These are phyloP conservation scores for Globodera ellingtonae DNA, from an alignment of 1,140 invertebrate species.

Conservation along the genomic window DNA sequence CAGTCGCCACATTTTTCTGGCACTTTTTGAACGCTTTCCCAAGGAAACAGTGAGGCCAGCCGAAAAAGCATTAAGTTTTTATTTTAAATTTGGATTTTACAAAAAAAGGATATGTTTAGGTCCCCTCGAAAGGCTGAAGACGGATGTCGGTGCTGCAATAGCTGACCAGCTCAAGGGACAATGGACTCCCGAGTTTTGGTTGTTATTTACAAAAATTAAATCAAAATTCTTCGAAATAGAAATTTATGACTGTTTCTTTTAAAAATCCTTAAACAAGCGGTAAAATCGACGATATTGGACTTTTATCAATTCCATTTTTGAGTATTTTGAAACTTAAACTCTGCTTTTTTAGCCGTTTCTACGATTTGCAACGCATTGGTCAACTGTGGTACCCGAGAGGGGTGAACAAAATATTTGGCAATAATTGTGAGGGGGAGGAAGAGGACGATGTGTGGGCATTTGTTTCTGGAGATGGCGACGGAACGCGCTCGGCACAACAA, in stretches of 20 bases:
- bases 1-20: slow-evolving; percentile 32
- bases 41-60: slow-evolving; percentile 28
- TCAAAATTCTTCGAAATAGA: background rate
- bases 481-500: background rate
- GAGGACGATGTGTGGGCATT: background rate
- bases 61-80: slow-evolving; percentile 32
- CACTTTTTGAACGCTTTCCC: slow-evolving; percentile 35
- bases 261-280: background rate
- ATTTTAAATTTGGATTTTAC: slow-evolving; percentile 8
- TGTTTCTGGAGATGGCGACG: background rate
- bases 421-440: background rate
- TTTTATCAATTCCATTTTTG: too few relatives aligned
- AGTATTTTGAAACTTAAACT: too few relatives aligned
- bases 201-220: background rate
- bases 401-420: background rate
- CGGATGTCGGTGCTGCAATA: slow-evolving; percentile 28
- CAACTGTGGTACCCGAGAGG: slow-evolving; percentile 15
- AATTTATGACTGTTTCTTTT: background rate
- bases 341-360: slow-evolving; percentile 11
- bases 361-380: slow-evolving; percentile 24
- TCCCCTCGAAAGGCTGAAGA: slow-evolving; percentile 30
- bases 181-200: slow-evolving; percentile 40
- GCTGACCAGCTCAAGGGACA: slow-evolving; percentile 27
- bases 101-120: slow-evolving; percentile 14
- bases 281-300: background rate